Evolutionary conservation across 2,888 invertebrate species (phyloP), one percentile per base, ranked within the genome.

Genomic region (Phlogophora meticulosa): DNA sequence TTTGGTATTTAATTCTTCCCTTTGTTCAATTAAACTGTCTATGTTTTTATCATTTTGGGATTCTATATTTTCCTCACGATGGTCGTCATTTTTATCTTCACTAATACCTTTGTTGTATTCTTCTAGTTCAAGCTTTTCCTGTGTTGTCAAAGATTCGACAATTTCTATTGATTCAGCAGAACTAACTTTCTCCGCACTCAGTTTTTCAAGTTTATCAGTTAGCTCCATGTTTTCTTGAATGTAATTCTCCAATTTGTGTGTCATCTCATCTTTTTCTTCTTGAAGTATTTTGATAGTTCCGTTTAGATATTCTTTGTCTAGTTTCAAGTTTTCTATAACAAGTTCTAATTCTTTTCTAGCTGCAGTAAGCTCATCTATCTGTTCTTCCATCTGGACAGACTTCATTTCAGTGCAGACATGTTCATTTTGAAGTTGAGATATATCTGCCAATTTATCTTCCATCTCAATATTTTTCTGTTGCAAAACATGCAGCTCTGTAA

Each of bases 401-500:
- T 97, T 97, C 87, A 98, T 97, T 94, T 98, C 98, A 1, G 97
- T 97, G 32, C 96, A 96, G n/a, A 98, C 97, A 86, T 97, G 96
- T 60, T 96, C 96, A 91, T 96, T 97, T 90, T 97, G 96, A 7
- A 97, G 92, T 79, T 96, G 96, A 51, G 96, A 96, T 65, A 97
- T 95, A 79, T 96, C 96, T 40, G 96, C 96, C 60, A 97, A 87
- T 87, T 96, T 96, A 78, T 96, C 96, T 84, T 97, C 96, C 73
- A 97, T 94, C 46, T 96, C 94, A 60, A 96, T 94, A 80, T 97
- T 93, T 83, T 97, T 96, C 76, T 96, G 96, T 89, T 97, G 97
- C 34, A 96, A 89, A 20, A 92, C 88, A 78, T 96, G 93, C 62
- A 96, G 89, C 81, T 96, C 96, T 95, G 86, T 64, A 95, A 94